Evolutionary conservation across 2,113 vertebrate genomes (phyloP), one percentile per base, ranked within the genome.

Genomic region (Alexandromys fortis): DNA sequence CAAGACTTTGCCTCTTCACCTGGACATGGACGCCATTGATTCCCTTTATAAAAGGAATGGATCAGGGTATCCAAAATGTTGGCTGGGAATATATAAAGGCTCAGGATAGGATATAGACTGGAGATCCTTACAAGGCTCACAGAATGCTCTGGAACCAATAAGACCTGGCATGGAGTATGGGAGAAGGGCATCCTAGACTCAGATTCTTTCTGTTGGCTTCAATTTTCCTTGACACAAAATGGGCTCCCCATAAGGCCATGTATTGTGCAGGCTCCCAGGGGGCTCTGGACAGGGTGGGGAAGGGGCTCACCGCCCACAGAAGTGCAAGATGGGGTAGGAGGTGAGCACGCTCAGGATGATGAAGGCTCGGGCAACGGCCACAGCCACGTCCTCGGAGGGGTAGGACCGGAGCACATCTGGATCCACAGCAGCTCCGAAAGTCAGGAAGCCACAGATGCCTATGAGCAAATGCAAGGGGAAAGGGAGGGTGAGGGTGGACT

Each of bases 271-370:
- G 61, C 47, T 89, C 9, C n/a, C 4, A 2, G 0, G 67, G 63
- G 63, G 30, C 11, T 12, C n/a, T 3, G 30, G 35, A 2, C 0
- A 11, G 49, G 38, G 24, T 3, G 42, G 14, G 49, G 87, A 33
- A 47, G 68, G 42, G 26, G 52, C 98, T 98, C 98, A 99, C 99
- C 99, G 99, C 96, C 99, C 99, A 1, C 99, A 99, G 98, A 99
- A 99, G 98, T 99, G 99, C 96, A 99, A 98, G 97, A 99, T 99
- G 38, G 99, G 99, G 97, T 99, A 99, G 33, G 99, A 99, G 0
- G 99, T 99, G 96, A 99, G 98, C 73, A 99, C 99, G 0, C 99
- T 99, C 96, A 99, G 92, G 92, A 99, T 99, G 96, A 99, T 99
- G 98, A 99, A 99, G 86, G 99, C 99, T 65, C 99, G 98, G 4